Percentiles rank a stretch among this genome's conserved stretches.
Conservation (phyloP, 2,888 invertebrate species). For the Villa cingulata region DNA sequence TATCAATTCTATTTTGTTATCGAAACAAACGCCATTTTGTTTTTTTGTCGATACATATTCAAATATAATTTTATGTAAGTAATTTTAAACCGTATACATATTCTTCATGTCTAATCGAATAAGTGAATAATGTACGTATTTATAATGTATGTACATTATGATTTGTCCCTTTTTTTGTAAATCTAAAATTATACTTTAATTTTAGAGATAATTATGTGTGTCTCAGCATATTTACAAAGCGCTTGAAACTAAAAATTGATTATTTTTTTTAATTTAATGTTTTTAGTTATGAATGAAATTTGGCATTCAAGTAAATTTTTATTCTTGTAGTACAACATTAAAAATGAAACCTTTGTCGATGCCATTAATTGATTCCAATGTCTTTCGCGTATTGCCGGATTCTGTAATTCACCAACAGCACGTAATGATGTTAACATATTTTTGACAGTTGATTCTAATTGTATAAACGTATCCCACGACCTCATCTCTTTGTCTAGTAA, state of each 20-base stretch:
- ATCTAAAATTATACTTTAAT: not conserved
- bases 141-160: constrained; percentile 22
- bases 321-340: no score
- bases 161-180: constrained; percentile 3
- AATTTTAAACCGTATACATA: no score
- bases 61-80: no score
- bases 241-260: not conserved
- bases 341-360: constrained; percentile 74
- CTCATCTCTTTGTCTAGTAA: constrained; percentile 92
- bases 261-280: not conserved
- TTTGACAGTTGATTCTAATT: constrained; percentile 82
- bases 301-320: no score
- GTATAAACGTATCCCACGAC: constrained; percentile 79
- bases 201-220: not conserved
- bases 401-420: constrained; percentile 91
- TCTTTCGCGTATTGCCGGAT: constrained; percentile 87
- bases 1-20: no score
- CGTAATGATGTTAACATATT: constrained; percentile 91
- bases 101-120: no score
- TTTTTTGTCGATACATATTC: no score
- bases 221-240: constrained; percentile 10
- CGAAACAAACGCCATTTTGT: no score
- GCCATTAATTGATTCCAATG: constrained; percentile 97
- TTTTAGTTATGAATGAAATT: no score
- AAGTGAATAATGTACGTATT: not conserved